A percentile compares a stretch with the other conserved stretches of the same genome.
These are phyloP conservation scores for Dreissena rostriformis DNA, from an alignment of 1,140 invertebrate genomes.

Conservation along the genomic window DNA sequence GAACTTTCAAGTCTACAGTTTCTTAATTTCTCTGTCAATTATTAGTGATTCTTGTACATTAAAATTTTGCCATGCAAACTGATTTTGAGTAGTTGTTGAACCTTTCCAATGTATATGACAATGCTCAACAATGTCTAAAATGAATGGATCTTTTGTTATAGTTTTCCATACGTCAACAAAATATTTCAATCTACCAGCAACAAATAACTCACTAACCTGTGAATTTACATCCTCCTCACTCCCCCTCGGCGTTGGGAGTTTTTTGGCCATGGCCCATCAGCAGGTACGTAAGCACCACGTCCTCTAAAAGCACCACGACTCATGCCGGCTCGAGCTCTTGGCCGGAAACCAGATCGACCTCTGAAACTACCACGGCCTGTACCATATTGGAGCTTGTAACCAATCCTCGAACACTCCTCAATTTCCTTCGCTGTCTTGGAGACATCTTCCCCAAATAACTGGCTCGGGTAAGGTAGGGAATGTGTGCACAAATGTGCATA, in stretches of 20 bases:
- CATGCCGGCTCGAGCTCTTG: conserved; percentile 11
- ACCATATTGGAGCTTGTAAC: conserved; percentile 24
- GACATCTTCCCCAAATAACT: conserved; percentile 22
- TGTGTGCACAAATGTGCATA: not conserved
- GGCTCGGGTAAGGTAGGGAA: not conserved
- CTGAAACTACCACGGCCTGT: conserved; percentile 7
- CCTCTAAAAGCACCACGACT: not conserved
- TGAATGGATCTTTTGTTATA: not conserved
- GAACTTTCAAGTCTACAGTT: conserved; percentile 13
- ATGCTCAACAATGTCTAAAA: conserved; percentile 13
- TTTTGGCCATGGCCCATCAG: conserved; percentile 12
- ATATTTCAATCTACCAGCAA: conserved; percentile 14
- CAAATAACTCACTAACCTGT: conserved; percentile 25
- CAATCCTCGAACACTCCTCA: conserved; percentile 19
- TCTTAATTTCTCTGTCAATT: conserved; percentile 30
- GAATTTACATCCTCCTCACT: conserved; percentile 14
- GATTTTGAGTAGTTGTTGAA: not conserved
- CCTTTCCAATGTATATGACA: not conserved
- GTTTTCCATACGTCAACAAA: not conserved
- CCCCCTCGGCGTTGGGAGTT: conserved; percentile 15
- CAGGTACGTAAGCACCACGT: not conserved
- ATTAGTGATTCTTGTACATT: conserved; percentile 2
- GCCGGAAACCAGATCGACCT: conserved; percentile 4
- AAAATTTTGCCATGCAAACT: not conserved
- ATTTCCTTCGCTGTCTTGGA: conserved; percentile 22